Evolutionary conservation across 64 coral and sea anemone genomes (phyloP).

Genomic region (Astreopora myriophthalma): DNA sequence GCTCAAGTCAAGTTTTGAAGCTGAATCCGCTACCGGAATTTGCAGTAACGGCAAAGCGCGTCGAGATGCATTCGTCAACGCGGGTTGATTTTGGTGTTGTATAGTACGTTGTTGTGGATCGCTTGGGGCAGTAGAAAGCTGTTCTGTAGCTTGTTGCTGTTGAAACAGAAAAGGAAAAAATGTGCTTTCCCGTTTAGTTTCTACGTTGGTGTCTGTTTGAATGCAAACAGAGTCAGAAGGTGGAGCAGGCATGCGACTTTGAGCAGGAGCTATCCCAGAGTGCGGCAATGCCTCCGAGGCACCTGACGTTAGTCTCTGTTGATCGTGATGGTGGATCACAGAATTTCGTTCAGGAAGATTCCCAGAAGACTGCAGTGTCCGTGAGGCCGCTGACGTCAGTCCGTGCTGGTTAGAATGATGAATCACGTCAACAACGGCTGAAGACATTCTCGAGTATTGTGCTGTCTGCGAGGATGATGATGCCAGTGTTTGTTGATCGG

Average conservation of each 20-base stretch:
- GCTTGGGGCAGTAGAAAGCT: not conserved
- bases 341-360: not conserved
- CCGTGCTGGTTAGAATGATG: not conserved
- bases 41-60: conserved; percentile 52
- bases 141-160: not conserved
- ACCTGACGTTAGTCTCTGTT: not conserved
- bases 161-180: not conserved
- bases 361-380: not conserved
- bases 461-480: not conserved
- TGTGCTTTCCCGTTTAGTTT: not conserved
- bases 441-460: not conserved
- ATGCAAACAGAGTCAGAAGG: not conserved
- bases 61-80: not conserved
- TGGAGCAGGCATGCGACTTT: not conserved
- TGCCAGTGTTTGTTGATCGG: not conserved
- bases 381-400: not conserved
- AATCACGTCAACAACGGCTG: not conserved
- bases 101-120: not conserved
- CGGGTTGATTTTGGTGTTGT: not conserved
- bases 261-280: not conserved
- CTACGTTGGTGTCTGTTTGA: not conserved
- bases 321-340: not conserved
- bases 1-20: conserved; percentile 2
- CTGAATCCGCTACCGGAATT: not conserved
- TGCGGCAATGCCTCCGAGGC: not conserved